Evolutionary conservation across 1,140 invertebrate genomes (phyloP).

Genomic region (Grapholita molesta): DNA sequence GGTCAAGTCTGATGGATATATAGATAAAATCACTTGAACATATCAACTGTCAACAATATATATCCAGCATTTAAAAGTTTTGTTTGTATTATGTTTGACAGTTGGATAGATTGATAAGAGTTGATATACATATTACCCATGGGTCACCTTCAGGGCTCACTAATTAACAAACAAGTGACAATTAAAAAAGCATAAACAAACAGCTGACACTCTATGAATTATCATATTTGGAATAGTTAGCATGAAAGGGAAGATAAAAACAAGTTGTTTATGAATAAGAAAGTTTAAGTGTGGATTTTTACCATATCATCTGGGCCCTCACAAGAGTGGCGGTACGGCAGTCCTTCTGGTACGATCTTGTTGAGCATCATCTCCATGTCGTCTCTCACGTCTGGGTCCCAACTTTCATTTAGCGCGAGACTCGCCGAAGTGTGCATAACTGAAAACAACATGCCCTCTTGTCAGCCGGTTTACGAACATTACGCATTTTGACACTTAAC

Average conservation of each 20-base stretch:
- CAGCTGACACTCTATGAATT: neutral
- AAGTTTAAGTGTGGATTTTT: constrained; percentile 49
- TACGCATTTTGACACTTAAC: constrained; percentile 8
- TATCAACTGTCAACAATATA: neutral
- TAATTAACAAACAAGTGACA: constrained; percentile 14
- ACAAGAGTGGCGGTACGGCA: constrained; percentile 96
- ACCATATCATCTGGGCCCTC: constrained; percentile 99
- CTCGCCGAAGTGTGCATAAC: constrained; percentile 98
- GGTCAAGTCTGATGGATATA: neutral
- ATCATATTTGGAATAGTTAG: neutral
- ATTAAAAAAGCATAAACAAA: constrained; percentile 5
- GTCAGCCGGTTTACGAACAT: constrained; percentile 43
- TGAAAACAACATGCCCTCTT: constrained; percentile 79
- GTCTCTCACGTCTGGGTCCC: constrained; percentile 97
- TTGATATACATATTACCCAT: neutral
- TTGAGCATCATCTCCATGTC: constrained; percentile 99
- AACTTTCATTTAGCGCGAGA: constrained; percentile 97
- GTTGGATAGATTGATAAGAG: constrained; percentile 2
- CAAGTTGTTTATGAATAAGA: neutral
- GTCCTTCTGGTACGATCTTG: constrained; percentile 97
- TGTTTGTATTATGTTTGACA: neutral
- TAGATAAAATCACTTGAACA: neutral
- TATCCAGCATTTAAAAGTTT: neutral
- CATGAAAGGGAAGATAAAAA: neutral
- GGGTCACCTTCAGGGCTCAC: neutral